Base-by-base conservation (phyloP, 2,113 vertebrate genomes). In the Cairina moschata region DNA sequence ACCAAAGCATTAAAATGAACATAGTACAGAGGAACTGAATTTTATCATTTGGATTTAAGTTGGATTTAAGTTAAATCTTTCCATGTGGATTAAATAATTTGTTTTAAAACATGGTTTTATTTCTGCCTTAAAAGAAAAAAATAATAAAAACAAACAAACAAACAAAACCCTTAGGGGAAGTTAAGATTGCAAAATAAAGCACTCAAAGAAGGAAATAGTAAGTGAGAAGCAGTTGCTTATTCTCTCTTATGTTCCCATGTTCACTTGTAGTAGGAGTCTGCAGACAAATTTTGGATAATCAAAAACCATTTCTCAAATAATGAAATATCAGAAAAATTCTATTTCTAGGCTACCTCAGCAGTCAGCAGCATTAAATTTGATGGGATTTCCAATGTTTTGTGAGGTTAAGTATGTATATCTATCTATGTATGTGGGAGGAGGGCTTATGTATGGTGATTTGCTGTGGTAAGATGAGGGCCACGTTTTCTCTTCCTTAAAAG, bases 1-100 rank as follows among this genome's bases (percentile, higher is more conserved):
- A 5, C 32, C 50, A 63, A 76, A 38, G 9, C 23, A 42, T 48
- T 40, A 72, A 59, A 59, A 60, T 34, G 8, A 67, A 74, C 68
- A 60, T 0, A 0, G 14, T 18, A 36, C 13, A 50, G 46, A 42
- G 48, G 25, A 5, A 40, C 56, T 46, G n/a, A 71, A 71, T 34
- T 38, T 66, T 71, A 54, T 69, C 4, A 32, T 59, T 71, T 50
- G 32, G 50, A 31, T 85, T 80, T 69, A 74, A 60, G 44, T 71
- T 50, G 32, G 50, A 31, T 85, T 80, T 69, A 74, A 60, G 44
- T 34, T 62, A 68, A 65, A 34, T 85, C 62, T 71, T 59, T 32
- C 16, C 42, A 38, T 0, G 0, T 17, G 11, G 32, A 81, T 71
- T 65, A 38, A 75, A 77, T 44, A 32, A 40, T 55, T 66, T 71